A percentile compares a stretch with the other conserved stretches of the same genome.
Conservation (phyloP, 2,113 vertebrate species). For the Cinclus mexicanus region DNA sequence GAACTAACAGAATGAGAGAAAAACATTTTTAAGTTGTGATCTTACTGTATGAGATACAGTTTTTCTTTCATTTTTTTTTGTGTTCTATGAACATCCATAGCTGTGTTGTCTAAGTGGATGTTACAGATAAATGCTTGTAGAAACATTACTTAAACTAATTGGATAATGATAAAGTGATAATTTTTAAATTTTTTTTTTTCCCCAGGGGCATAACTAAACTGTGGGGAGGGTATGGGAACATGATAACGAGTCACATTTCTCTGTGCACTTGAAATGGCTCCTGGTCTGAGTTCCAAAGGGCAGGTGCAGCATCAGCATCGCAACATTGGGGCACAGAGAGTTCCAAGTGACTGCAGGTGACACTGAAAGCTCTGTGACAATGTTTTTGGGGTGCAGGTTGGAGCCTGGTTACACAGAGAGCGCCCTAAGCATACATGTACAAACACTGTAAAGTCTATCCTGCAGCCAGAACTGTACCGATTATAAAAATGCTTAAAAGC, state of each 20-base stretch:
- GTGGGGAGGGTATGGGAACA: background rate
- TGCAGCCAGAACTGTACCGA: background rate
- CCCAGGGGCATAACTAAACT: background rate
- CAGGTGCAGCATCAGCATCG: background rate
- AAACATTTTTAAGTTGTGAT: background rate
- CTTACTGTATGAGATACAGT: background rate
- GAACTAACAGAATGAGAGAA: background rate
- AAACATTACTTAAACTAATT: background rate
- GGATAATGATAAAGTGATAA: background rate
- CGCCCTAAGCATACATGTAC: background rate
- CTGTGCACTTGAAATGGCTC: background rate
- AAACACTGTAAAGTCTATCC: background rate
- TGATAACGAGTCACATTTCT: background rate
- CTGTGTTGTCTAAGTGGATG: background rate
- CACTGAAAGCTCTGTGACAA: background rate
- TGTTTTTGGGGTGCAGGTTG: background rate
- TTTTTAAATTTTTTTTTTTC: background rate
- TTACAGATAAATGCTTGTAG: background rate
- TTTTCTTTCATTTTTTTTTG: background rate
- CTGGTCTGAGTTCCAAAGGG: background rate
- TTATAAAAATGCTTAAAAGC: background rate
- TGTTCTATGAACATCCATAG: background rate
- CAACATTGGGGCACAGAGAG: rapidly evolving
- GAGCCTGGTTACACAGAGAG: background rate
- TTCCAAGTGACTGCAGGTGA: background rate